Evolutionary conservation across 2,113 vertebrate species (phyloP).

Genomic region (Acinonyx jubatus): DNA sequence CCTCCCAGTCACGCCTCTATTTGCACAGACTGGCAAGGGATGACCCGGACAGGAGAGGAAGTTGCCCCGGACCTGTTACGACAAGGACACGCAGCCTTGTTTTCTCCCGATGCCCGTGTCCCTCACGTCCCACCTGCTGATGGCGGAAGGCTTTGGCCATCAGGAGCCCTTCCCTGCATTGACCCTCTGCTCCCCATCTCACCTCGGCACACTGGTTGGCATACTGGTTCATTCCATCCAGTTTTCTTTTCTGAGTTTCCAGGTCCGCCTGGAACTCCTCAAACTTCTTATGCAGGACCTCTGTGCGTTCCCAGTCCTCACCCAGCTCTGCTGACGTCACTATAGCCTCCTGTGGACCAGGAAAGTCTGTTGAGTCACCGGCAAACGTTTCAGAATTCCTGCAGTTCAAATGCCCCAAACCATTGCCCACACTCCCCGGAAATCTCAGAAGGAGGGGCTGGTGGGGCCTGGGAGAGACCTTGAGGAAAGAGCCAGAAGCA

Average conservation of each 20-base stretch:
- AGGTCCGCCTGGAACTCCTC: conserved; percentile 75
- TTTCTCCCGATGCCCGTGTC: background rate
- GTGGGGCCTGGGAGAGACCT: background rate
- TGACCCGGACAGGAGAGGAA: background rate
- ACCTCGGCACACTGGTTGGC: conserved; percentile 64
- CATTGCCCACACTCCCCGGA: background rate
- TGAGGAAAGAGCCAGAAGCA: background rate
- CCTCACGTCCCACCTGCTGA: background rate
- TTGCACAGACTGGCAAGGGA: background rate
- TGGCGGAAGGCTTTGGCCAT: background rate
- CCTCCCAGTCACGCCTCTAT: no score
- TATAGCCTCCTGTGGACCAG: conserved; percentile 59
- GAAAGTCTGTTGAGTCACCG: background rate
- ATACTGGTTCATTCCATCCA: conserved; percentile 68
- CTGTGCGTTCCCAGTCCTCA: conserved; percentile 76
- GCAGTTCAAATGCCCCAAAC: background rate
- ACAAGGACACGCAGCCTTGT: fast-evolving
- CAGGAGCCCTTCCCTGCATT: background rate
- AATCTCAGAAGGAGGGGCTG: background rate
- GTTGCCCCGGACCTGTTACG: background rate
- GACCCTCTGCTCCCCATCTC: background rate
- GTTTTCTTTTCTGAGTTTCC: background rate
- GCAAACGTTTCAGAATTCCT: background rate
- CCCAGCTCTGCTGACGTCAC: conserved; percentile 68
- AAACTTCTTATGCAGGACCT: conserved; percentile 77